Conservation (phyloP, 2,888 invertebrate genomes). For the Agonopterix alstromeriana region DNA sequence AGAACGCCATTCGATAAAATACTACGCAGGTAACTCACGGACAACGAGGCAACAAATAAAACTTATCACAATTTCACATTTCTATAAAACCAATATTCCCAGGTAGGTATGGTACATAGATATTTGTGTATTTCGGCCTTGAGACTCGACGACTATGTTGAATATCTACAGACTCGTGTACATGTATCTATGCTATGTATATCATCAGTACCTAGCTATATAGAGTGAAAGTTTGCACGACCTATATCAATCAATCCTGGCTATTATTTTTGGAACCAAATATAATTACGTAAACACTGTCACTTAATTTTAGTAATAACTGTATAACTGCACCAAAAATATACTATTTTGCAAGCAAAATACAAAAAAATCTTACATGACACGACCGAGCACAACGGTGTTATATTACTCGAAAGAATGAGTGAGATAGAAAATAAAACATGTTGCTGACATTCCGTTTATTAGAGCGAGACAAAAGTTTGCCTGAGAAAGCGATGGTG, state of each 20-base stretch:
- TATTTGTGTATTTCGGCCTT: slow-evolving; percentile 75
- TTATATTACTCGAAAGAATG: slow-evolving; percentile 74
- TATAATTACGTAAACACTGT: slow-evolving; percentile 30
- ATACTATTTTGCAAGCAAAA: slow-evolving; percentile 53
- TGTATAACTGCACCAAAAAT: slow-evolving; percentile 43
- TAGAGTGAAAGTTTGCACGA: slow-evolving; percentile 75
- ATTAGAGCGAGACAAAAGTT: slow-evolving; percentile 59
- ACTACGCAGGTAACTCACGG: slow-evolving; percentile 31
- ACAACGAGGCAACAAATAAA: slow-evolving; percentile 25
- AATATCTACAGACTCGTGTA: slow-evolving; percentile 63
- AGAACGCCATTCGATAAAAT: slow-evolving; percentile 34
- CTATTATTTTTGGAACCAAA: slow-evolving; percentile 26
- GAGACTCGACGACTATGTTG: slow-evolving; percentile 69
- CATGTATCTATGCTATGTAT: slow-evolving; percentile 34
- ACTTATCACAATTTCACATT: slow-evolving; percentile 38
- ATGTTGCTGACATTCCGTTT: slow-evolving; percentile 52
- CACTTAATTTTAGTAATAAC: slow-evolving; percentile 33
- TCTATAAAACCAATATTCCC: slow-evolving; percentile 43
- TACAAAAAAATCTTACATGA: slow-evolving; percentile 75
- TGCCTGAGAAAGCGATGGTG: slow-evolving; percentile 74
- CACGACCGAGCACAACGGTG: slow-evolving; percentile 77
- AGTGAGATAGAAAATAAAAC: slow-evolving; percentile 63
- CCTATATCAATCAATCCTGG: slow-evolving; percentile 48
- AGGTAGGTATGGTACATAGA: slow-evolving; percentile 44
- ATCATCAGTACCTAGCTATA: slow-evolving; percentile 53